Evolutionary conservation across 2,888 invertebrate genomes (phyloP).

Genomic region (Pseudolycoriella hygida): DNA sequence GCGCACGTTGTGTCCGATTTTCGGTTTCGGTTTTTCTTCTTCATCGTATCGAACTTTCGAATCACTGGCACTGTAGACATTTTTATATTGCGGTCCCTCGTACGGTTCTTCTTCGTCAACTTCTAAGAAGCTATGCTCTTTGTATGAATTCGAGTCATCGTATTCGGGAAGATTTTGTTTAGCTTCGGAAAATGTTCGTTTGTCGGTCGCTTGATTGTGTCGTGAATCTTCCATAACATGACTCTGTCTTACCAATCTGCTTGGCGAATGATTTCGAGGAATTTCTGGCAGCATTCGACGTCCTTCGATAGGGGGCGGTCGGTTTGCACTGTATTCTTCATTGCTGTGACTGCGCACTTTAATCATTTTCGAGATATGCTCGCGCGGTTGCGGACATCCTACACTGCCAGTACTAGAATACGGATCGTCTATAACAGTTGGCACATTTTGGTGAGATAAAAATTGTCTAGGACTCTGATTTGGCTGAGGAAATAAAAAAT

Average conservation of each 20-base stretch:
- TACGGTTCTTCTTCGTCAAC: constrained; percentile 18
- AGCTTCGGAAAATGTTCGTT: constrained; percentile 25
- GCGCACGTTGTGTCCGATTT: constrained; percentile 5
- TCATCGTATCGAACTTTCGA: not conserved
- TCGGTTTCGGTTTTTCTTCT: constrained; percentile 3
- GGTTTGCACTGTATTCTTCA: constrained; percentile 25
- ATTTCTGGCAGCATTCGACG: constrained; percentile 25
- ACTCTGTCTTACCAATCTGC: constrained; percentile 24
- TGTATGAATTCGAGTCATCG: constrained; percentile 17
- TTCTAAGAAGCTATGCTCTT: constrained; percentile 23
- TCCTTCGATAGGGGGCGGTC: constrained; percentile 17
- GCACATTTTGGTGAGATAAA: constrained; percentile 27
- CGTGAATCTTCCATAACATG: constrained; percentile 22
- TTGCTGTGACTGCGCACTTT: constrained; percentile 29
- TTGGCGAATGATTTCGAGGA: constrained; percentile 18
- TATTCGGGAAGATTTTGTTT: constrained; percentile 24
- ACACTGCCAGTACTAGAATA: constrained; percentile 20
- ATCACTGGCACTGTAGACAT: not conserved
- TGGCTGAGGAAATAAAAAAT: constrained; percentile 25
- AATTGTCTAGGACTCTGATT: constrained; percentile 22
- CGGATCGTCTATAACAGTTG: constrained; percentile 23
- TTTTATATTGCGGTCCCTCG: not conserved
- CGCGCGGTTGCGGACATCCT: constrained; percentile 11
- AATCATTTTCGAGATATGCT: constrained; percentile 25
- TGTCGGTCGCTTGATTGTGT: constrained; percentile 9